These are phyloP conservation scores for Oreonectes daqikongensis DNA, from an alignment of 2,797 vertebrate species.

Conservation along the genomic window DNA sequence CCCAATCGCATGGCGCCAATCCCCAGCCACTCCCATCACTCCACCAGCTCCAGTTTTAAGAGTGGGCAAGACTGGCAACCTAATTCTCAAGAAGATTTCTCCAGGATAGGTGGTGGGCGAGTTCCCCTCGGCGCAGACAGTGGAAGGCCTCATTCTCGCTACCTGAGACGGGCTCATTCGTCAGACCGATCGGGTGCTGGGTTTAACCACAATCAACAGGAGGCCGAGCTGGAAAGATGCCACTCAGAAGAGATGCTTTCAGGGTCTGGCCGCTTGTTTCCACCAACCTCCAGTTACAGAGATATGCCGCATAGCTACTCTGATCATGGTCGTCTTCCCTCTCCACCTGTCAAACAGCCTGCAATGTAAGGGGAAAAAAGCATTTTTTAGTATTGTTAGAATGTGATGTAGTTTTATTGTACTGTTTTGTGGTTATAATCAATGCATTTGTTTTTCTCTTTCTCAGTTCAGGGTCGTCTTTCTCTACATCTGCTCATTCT, in stretches of 20 bases:
- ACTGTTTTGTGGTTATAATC: neutral
- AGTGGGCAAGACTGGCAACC: conserved; percentile 76
- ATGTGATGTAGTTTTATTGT: neutral
- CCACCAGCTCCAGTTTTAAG: conserved; percentile 69
- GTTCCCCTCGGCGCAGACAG: conserved; percentile 61
- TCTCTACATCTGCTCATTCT: conserved; percentile 72
- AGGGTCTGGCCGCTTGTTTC: conserved; percentile 71
- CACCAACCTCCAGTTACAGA: conserved; percentile 66
- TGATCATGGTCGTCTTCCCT: conserved; percentile 76
- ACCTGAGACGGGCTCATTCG: conserved; percentile 90
- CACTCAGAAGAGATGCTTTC: conserved; percentile 86
- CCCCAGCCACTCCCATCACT: conserved; percentile 72
- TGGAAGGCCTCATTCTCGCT: conserved; percentile 86
- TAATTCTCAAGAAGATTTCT: conserved; percentile 69
- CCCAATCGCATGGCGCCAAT: conserved; percentile 88
- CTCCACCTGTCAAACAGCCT: conserved; percentile 83
- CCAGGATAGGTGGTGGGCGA: conserved; percentile 72
- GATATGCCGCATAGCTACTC: conserved; percentile 74
- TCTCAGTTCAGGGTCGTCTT: conserved; percentile 77
- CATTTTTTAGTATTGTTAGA: neutral
- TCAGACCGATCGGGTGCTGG: conserved; percentile 83
- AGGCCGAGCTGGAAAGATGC: conserved; percentile 76
- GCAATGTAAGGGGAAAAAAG: conserved; percentile 76
- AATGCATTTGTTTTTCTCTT: conserved; percentile 33
- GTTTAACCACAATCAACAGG: conserved; percentile 60